Evolutionary conservation across 2,888 invertebrate species (phyloP).

Genomic region (Drosophila yooni): DNA sequence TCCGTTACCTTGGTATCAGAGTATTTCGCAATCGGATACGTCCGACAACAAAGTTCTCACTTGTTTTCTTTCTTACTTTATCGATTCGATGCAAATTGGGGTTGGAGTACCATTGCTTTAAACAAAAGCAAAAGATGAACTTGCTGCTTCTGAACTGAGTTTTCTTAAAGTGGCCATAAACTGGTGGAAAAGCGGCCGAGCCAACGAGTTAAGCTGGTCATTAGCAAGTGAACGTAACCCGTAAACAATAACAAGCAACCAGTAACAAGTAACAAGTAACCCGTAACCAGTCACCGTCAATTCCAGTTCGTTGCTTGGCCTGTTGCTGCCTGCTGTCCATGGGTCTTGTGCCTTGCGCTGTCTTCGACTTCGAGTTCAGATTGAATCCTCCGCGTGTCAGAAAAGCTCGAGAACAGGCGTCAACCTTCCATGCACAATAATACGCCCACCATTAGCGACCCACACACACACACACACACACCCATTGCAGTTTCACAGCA

Average conservation of each 20-base stretch:
- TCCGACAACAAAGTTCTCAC: background rate
- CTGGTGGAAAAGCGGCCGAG: background rate
- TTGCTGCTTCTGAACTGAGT: slow-evolving; percentile 1
- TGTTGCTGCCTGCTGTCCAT: background rate
- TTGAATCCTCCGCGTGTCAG: too few species aligned
- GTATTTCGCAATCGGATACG: background rate
- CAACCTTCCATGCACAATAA: background rate
- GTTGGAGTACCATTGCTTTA: slow-evolving; percentile 9
- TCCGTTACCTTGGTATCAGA: background rate
- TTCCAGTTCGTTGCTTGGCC: background rate
- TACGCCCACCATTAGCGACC: background rate
- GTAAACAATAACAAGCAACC: background rate
- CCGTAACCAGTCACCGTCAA: background rate
- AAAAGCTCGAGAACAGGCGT: background rate
- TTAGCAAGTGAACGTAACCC: background rate
- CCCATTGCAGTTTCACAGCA: background rate
- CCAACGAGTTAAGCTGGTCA: background rate
- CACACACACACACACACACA: background rate
- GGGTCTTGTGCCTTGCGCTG: background rate
- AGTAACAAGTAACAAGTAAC: background rate
- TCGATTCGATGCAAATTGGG: slow-evolving; percentile 47
- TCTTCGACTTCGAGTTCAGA: background rate
- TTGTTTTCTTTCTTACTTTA: slow-evolving; percentile 9
- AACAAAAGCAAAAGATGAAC: slow-evolving; percentile 15
- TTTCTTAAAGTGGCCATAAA: slow-evolving; percentile 16